Evolutionary conservation across 2,888 invertebrate species (phyloP).

Genomic region (Dinocampus coccinellae): DNA sequence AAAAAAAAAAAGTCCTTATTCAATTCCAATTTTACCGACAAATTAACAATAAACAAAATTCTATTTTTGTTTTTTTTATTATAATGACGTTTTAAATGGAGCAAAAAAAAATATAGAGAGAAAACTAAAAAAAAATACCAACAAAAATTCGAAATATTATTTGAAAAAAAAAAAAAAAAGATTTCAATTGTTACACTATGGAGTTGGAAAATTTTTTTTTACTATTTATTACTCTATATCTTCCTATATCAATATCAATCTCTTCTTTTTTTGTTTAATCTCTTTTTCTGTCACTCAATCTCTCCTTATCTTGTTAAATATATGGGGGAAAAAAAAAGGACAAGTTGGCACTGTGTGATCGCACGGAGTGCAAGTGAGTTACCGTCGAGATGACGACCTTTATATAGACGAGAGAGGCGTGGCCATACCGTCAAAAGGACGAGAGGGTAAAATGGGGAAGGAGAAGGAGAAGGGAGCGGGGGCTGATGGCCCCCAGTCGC

Average conservation of each 20-base stretch:
- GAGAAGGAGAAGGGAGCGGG: conserved; percentile 7
- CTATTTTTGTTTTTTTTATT: no score
- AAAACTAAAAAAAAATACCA: no score
- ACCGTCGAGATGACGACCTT: conserved; percentile 52
- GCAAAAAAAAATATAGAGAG: no score
- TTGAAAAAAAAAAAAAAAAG: no score
- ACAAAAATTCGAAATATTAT: no score
- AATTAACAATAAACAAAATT: no score
- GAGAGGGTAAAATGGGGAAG: conserved; percentile 3
- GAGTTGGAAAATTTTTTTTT: background rate
- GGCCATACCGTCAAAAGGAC: conserved; percentile 52
- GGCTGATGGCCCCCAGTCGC: conserved; percentile 31
- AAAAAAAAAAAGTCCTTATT: background rate
- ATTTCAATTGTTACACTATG: background rate
- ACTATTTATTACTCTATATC: no score
- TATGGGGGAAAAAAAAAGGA: background rate
- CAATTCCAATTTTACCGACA: no score
- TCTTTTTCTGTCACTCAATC: background rate
- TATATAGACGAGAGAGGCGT: conserved; percentile 66
- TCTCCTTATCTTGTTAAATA: background rate
- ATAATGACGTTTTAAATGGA: no score
- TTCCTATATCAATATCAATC: no score
- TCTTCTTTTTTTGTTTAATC: no score
- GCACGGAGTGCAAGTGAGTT: conserved; percentile 61
- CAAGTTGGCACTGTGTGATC: conserved; percentile 36